Evolutionary conservation across 2,888 invertebrate species (phyloP).

Genomic region (Hypomecis atomaria): DNA sequence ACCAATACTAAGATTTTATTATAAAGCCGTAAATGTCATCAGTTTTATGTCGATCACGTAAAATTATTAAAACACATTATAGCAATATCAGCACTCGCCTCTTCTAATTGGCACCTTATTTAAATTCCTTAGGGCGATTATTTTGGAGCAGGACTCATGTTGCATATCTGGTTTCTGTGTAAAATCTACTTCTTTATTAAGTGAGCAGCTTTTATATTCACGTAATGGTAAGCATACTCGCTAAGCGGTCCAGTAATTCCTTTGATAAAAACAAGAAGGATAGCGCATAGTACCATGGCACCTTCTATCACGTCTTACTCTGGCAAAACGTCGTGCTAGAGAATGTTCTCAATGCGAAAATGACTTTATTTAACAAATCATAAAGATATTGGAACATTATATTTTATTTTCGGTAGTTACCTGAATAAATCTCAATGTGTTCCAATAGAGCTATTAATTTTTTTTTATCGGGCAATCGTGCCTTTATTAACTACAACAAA

Average conservation of each 20-base stretch:
- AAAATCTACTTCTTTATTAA: slow-evolving; percentile 77
- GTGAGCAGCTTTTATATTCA: slow-evolving; percentile 69
- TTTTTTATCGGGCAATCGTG: too few species aligned
- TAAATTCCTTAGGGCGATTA: slow-evolving; percentile 73
- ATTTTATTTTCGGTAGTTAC: too few species aligned
- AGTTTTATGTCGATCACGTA: slow-evolving; percentile 59
- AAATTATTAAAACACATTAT: slow-evolving; percentile 68
- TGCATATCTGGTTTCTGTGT: slow-evolving; percentile 69
- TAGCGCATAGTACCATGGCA: too few species aligned
- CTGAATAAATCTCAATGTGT: too few species aligned
- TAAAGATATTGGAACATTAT: too few species aligned
- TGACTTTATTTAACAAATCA: too few species aligned
- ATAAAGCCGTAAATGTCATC: slow-evolving; percentile 61
- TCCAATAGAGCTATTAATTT: too few species aligned
- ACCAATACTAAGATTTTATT: slow-evolving; percentile 51
- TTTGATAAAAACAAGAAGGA: too few species aligned
- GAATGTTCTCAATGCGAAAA: too few species aligned
- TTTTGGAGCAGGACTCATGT: slow-evolving; percentile 67
- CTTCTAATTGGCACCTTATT: slow-evolving; percentile 80
- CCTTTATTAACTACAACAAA: too few species aligned
- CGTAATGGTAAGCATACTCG: slow-evolving; percentile 69
- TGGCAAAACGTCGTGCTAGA: too few species aligned
- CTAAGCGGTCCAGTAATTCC: slow-evolving; percentile 65
- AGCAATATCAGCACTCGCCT: slow-evolving; percentile 57
- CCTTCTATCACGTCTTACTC: too few species aligned